phyloP scores from a whole-genome alignment of 2,113 vertebrate species.

The Clarias gariepinus region DNA sequence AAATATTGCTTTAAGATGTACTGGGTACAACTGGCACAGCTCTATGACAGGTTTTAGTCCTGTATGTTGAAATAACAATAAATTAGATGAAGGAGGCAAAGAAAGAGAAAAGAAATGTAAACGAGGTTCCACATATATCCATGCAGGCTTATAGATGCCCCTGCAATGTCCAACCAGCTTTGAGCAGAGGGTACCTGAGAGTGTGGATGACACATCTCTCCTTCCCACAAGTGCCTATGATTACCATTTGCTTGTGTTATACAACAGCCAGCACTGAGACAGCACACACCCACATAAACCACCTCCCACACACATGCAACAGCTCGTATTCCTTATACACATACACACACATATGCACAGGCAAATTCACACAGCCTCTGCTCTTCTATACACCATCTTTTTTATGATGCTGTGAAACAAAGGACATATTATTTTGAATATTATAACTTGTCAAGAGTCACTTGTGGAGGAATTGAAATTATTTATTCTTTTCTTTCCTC shows the following conservation, averaged over 20 bases:
- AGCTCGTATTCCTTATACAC: neutral
- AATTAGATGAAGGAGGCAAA: neutral
- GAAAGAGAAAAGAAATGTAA: constrained; percentile 3
- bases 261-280: constrained; percentile 68
- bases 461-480: constrained; percentile 8
- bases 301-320: constrained; percentile 66
- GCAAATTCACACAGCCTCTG: constrained; percentile 28
- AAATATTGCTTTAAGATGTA: neutral
- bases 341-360: neutral
- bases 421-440: constrained; percentile 7
- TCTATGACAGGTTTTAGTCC: constrained; percentile 2
- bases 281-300: constrained; percentile 69
- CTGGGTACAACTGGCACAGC: neutral
- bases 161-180: constrained; percentile 72
- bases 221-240: constrained; percentile 72
- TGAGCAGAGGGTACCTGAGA: constrained; percentile 67
- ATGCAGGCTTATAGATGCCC: constrained; percentile 66
- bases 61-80: constrained; percentile 54
- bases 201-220: constrained; percentile 75
- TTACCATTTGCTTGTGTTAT: constrained; percentile 70
- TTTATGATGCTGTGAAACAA: neutral
- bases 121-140: constrained; percentile 62
- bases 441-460: neutral
- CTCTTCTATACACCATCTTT: constrained; percentile 11
- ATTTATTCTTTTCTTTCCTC: neutral